Conservation (phyloP, 2,888 invertebrate species). For the Trichogramma evanescens region DNA sequence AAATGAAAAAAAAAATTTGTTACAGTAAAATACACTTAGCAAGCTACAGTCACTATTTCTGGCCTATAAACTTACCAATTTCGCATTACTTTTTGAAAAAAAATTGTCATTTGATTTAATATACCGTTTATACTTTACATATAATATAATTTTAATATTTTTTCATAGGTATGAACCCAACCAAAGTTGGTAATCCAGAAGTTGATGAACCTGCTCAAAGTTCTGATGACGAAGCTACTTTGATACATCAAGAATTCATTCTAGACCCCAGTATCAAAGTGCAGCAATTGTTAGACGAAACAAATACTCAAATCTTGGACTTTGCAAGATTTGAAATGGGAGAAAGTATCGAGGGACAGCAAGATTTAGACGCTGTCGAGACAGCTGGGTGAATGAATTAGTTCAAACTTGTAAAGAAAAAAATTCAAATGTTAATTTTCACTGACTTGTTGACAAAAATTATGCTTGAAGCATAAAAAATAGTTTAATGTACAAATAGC, state of each 20-base stretch:
- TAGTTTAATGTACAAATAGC: neutral
- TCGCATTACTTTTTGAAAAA: too few species aligned
- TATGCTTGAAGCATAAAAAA: too few species aligned
- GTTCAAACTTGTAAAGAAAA: too few species aligned
- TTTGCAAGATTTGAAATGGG: conserved; percentile 86
- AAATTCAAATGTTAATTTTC: too few species aligned
- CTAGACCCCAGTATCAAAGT: conserved; percentile 70
- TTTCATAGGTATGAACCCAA: conserved; percentile 66
- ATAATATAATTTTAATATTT: conserved; percentile 7
- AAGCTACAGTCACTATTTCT: too few species aligned
- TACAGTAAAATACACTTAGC: neutral
- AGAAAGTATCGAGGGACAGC: conserved; percentile 50
- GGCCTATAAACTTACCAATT: too few species aligned
- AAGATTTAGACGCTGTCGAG: conserved; percentile 56
- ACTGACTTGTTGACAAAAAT: too few species aligned
- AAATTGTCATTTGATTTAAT: neutral
- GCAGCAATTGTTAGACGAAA: conserved; percentile 62
- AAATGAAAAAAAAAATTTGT: neutral
- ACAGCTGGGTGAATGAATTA: conserved; percentile 53
- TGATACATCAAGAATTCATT: conserved; percentile 83
- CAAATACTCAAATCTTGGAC: conserved; percentile 64
- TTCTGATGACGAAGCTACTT: conserved; percentile 68
- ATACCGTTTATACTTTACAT: conserved; percentile 9
- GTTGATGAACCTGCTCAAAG: conserved; percentile 58
- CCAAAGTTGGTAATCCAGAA: conserved; percentile 61